Evolutionary conservation across 2,888 invertebrate genomes (phyloP).

Genomic region (Dorcus hopei): DNA sequence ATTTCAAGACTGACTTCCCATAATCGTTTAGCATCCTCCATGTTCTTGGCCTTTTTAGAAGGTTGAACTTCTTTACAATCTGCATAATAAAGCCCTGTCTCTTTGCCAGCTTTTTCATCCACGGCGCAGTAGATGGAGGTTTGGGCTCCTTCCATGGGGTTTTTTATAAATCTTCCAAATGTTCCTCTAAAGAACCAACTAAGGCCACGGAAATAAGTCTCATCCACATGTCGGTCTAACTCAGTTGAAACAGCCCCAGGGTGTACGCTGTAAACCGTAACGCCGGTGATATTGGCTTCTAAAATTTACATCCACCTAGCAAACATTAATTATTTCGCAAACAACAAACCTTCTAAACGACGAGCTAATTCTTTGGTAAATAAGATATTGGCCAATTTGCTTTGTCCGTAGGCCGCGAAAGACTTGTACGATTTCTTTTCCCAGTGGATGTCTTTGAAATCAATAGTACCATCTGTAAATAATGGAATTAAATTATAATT

Average conservation of each 20-base stretch:
- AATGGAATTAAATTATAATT: too few species aligned
- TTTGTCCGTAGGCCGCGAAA: constrained; percentile 67
- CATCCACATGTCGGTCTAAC: constrained; percentile 63
- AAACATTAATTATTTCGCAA: constrained; percentile 2
- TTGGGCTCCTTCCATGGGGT: constrained; percentile 67
- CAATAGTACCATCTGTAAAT: constrained; percentile 53
- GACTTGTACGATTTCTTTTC: constrained; percentile 63
- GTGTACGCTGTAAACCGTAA: constrained; percentile 68
- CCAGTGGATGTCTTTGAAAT: constrained; percentile 71
- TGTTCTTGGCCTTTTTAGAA: constrained; percentile 53
- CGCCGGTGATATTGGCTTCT: constrained; percentile 46
- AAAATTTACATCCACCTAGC: background rate
- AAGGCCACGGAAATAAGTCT: constrained; percentile 49
- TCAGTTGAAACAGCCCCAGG: constrained; percentile 76
- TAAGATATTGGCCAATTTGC: constrained; percentile 76
- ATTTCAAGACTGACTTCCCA: constrained; percentile 61
- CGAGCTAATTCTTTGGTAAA: constrained; percentile 67
- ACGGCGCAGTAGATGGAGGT: constrained; percentile 71
- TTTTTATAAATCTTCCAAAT: constrained; percentile 55
- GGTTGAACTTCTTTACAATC: constrained; percentile 57
- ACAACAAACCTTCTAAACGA: constrained; percentile 42
- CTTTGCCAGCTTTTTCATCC: constrained; percentile 60
- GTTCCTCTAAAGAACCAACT: constrained; percentile 45
- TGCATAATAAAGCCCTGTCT: constrained; percentile 58
- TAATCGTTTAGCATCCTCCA: constrained; percentile 56